A percentile compares a stretch with the other conserved stretches of the same genome.
These are phyloP conservation scores for Perodicticus potto DNA, from an alignment of 2,797 vertebrate species.

Conservation along the genomic window DNA sequence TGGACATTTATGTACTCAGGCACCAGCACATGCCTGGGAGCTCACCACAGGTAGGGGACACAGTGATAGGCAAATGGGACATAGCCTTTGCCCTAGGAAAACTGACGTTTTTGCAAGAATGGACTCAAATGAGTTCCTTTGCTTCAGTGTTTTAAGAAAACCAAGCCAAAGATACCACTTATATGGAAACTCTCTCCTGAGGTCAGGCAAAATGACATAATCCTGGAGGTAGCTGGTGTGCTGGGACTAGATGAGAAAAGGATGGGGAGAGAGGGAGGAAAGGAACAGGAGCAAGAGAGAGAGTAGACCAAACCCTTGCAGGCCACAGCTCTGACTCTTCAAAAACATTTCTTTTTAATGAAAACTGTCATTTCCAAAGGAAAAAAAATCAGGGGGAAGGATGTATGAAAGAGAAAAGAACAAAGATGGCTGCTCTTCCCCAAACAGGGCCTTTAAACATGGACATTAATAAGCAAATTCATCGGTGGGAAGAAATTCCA, in stretches of 20 bases:
- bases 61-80: background rate
- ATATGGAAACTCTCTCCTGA: background rate
- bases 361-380: background rate
- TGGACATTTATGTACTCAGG: accelerated
- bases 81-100: accelerated
- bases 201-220: background rate
- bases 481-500: conserved; percentile 76
- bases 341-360: background rate
- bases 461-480: conserved; percentile 69
- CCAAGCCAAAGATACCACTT: background rate
- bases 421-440: conserved; percentile 59
- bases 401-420: background rate
- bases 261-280: accelerated
- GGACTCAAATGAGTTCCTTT: background rate
- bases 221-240: background rate
- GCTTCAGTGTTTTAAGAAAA: background rate
- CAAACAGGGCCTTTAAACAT: conserved; percentile 35
- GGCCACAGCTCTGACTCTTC: background rate
- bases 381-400: background rate
- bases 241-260: background rate
- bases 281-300: background rate
- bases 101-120: background rate
- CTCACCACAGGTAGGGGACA: no score
- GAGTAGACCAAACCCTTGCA: background rate
- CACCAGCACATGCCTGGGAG: background rate